A percentile compares a stretch with the other conserved stretches of the same genome.
Evolutionary conservation across 2,113 vertebrate species (phyloP).

Genomic region (Hippocampus guttulatus): DNA sequence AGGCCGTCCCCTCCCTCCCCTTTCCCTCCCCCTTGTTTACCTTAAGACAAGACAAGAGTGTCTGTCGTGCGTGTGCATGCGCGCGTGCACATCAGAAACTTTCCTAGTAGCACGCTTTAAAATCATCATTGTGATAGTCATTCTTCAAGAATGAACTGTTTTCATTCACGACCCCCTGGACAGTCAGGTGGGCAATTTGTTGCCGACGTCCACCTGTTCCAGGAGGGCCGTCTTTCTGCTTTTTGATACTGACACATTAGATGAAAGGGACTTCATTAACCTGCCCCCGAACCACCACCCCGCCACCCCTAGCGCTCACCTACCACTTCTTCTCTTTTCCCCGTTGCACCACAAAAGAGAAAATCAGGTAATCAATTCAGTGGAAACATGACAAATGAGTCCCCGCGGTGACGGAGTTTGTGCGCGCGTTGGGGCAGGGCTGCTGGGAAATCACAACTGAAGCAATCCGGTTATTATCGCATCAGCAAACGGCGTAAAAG

Average conservation of each 20-base stretch:
- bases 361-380: constrained; percentile 74
- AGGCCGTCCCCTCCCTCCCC: constrained; percentile 16
- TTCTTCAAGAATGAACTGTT: neutral
- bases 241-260: constrained; percentile 31
- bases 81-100: neutral
- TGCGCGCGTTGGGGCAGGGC: constrained; percentile 35
- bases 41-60: constrained; percentile 26
- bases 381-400: constrained; percentile 78
- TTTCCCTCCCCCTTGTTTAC: constrained; percentile 37
- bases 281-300: constrained; percentile 12
- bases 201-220: constrained; percentile 27
- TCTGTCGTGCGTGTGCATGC: neutral
- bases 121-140: neutral
- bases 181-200: constrained; percentile 19
- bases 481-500: constrained; percentile 54
- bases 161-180: constrained; percentile 1
- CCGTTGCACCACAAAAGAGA: constrained; percentile 52
- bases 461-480: constrained; percentile 74
- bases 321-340: constrained; percentile 10
- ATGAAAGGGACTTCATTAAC: constrained; percentile 65
- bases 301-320: neutral
- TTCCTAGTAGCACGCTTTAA: no score
- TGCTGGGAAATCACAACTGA: constrained; percentile 69
- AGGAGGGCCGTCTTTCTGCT: constrained; percentile 18
- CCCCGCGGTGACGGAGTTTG: constrained; percentile 41